Evolutionary conservation across 2,113 vertebrate genomes (phyloP).

Genomic region (Cyprinodon tularosa): DNA sequence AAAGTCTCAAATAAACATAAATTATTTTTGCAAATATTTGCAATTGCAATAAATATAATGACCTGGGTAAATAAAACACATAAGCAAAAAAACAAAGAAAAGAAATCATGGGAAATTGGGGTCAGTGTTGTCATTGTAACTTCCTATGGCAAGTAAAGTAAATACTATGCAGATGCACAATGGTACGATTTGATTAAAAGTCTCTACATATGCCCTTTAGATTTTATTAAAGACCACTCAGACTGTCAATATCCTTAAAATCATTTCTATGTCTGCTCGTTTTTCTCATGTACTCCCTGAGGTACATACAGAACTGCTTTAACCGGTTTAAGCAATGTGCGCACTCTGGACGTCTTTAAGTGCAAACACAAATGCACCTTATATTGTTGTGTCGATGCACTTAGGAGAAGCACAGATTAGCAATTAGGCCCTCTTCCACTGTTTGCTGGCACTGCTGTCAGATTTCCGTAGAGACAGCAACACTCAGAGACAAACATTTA

Average conservation of each 20-base stretch:
- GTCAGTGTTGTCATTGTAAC: not conserved
- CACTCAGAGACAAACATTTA: slow-evolving; percentile 70
- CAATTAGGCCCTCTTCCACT: slow-evolving; percentile 63
- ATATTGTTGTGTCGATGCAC: slow-evolving; percentile 45
- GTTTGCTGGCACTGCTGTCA: slow-evolving; percentile 60
- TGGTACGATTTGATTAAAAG: not conserved
- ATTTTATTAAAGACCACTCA: slow-evolving; percentile 29
- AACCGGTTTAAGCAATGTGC: slow-evolving; percentile 31
- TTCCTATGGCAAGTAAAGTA: not conserved
- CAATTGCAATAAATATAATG: not conserved
- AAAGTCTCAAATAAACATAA: not conserved
- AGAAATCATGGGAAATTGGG: no score
- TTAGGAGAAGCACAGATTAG: slow-evolving; percentile 67
- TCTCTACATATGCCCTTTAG: slow-evolving; percentile 30
- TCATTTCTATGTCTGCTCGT: slow-evolving; percentile 26
- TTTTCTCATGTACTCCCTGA: slow-evolving; percentile 13
- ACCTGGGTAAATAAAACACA: no score
- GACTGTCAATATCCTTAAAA: slow-evolving; percentile 18
- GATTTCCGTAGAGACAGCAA: slow-evolving; percentile 59
- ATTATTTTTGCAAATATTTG: not conserved
- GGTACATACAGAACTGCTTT: slow-evolving; percentile 14
- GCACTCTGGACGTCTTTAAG: slow-evolving; percentile 51
- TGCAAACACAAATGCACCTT: slow-evolving; percentile 48
- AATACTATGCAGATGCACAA: not conserved
- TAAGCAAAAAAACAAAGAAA: no score